Evolutionary conservation across 1,140 invertebrate species (phyloP).

Genomic region (Caenorhabditis tropicalis): DNA sequence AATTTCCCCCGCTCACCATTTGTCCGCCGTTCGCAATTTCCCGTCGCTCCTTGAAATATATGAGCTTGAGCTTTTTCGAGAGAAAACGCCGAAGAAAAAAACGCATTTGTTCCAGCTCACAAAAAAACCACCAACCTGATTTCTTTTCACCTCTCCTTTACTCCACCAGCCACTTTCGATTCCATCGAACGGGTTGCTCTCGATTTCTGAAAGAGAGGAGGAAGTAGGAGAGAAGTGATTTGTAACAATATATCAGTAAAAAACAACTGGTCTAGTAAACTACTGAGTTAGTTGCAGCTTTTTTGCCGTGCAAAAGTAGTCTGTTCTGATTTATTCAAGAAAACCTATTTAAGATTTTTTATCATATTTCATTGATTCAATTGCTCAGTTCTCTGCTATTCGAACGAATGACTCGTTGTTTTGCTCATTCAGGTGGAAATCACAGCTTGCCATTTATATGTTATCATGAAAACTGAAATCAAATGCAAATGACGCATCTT

Average conservation of each 20-base stretch:
- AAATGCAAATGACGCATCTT: background rate
- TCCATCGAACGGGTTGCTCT: slow-evolving; percentile 50
- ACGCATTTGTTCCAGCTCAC: slow-evolving; percentile 14
- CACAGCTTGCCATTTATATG: background rate
- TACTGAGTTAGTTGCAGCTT: background rate
- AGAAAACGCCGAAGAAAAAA: background rate
- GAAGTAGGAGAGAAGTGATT: background rate
- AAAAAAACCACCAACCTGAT: slow-evolving; percentile 25
- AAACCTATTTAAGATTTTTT: no score
- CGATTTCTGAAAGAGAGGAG: slow-evolving; percentile 26
- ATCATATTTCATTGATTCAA: no score
- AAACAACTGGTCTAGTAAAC: background rate
- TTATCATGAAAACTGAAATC: background rate
- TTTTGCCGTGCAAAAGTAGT: no score
- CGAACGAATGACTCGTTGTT: background rate
- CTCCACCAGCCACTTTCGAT: slow-evolving; percentile 53
- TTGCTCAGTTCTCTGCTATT: no score
- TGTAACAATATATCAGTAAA: background rate
- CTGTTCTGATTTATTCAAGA: no score
- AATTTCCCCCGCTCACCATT: slow-evolving; percentile 43
- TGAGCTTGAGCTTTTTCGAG: slow-evolving; percentile 4
- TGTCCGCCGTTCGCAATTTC: slow-evolving; percentile 49
- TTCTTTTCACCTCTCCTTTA: slow-evolving; percentile 52
- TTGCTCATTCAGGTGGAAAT: background rate
- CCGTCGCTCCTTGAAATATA: slow-evolving; percentile 43